These are phyloP conservation scores for Porites rus DNA, from an alignment of 92 coral and sea anemone genomes.

Conservation along the genomic window DNA sequence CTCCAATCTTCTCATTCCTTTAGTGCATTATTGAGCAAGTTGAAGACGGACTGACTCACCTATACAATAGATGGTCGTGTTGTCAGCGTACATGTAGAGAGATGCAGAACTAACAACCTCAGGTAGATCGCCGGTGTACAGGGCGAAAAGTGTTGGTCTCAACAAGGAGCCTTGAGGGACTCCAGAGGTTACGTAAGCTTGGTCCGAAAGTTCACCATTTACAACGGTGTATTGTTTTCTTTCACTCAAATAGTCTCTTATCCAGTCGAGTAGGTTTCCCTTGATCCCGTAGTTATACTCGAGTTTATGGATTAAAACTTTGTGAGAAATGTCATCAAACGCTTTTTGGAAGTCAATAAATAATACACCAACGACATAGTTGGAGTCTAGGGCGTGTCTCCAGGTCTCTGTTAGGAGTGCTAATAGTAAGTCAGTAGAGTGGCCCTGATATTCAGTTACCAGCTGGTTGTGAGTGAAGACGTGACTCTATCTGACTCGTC, in stretches of 20 bases:
- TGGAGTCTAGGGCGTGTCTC: conserved; percentile 51
- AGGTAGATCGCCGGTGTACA: background rate
- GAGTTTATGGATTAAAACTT: conserved; percentile 47
- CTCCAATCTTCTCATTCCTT: no score
- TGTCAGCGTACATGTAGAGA: background rate
- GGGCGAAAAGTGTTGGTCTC: conserved; percentile 8
- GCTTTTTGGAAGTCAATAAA: conserved; percentile 60
- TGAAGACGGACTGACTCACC: background rate
- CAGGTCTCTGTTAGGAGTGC: conserved; percentile 46
- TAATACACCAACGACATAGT: conserved; percentile 42
- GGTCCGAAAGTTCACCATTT: background rate
- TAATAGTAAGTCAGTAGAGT: conserved; percentile 16
- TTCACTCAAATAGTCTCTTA: conserved; percentile 42
- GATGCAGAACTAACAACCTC: no score
- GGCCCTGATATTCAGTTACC: background rate
- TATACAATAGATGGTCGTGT: conserved; percentile 11
- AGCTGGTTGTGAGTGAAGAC: no score
- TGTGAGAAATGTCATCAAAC: conserved; percentile 56
- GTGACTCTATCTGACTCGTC: no score
- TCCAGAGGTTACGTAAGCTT: conserved; percentile 11
- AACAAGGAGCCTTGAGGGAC: conserved; percentile 5
- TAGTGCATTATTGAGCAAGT: background rate
- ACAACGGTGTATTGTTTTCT: conserved; percentile 22
- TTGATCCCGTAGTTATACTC: conserved; percentile 41
- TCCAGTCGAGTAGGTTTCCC: conserved; percentile 54